Percentiles rank a stretch among this genome's conserved stretches.
Evolutionary conservation across 2,113 vertebrate species (phyloP).

Genomic region (Stigmatopora nigra): DNA sequence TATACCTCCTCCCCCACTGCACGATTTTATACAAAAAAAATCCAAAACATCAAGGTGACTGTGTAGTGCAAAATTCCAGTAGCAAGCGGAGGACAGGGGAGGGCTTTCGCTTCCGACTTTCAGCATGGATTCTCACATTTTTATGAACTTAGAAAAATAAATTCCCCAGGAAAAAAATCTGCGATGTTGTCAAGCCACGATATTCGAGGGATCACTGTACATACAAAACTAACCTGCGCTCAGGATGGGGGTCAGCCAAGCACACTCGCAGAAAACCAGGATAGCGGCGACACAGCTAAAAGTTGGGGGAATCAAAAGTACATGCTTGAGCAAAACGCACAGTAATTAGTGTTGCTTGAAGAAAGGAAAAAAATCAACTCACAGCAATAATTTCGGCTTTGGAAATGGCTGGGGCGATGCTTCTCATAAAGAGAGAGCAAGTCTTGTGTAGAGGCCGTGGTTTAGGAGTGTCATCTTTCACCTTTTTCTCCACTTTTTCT

Average conservation of each 20-base stretch:
- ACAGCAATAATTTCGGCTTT: conserved; percentile 85
- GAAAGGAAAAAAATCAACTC: conserved; percentile 48
- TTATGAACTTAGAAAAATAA: no score
- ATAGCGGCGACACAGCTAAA: conserved; percentile 80
- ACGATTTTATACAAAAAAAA: no score
- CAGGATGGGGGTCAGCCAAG: conserved; percentile 83
- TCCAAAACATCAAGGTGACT: no score
- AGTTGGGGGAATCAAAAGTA: neutral
- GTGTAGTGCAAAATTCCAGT: no score
- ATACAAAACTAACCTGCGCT: conserved; percentile 73
- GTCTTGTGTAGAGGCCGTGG: conserved; percentile 85
- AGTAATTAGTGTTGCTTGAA: neutral
- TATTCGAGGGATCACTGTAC: neutral
- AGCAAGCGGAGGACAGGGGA: no score
- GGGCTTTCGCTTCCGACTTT: no score
- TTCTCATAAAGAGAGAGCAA: conserved; percentile 87
- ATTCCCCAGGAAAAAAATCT: no score
- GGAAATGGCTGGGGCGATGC: conserved; percentile 84
- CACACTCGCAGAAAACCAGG: conserved; percentile 87
- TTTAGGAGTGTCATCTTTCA: conserved; percentile 74
- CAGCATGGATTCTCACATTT: no score
- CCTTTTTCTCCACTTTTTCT: conserved; percentile 71
- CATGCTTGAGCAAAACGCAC: no score
- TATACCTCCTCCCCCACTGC: no score
- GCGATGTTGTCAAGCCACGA: no score